Evolutionary conservation across 2,888 invertebrate species (phyloP), one percentile per base, ranked within the genome.

Genomic region (Malacosoma neustria): DNA sequence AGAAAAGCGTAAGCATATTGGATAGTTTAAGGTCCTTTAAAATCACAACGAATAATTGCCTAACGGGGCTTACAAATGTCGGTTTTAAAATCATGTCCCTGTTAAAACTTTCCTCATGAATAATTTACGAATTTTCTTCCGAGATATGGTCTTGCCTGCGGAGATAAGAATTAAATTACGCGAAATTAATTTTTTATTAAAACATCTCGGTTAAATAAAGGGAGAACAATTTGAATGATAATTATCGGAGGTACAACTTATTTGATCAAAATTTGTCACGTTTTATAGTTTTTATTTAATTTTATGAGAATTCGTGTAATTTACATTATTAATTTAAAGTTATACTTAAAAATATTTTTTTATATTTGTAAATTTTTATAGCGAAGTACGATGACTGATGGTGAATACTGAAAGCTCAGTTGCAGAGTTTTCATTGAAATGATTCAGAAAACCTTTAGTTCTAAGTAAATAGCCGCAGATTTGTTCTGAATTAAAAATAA

Each of bases 41-140:
- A 67, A 57, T 57, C 61, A 54, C 44, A 45, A 47, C 45, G 61
- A 73, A 61, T 69, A 62, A 72, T 66, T 62, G 63, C 70, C 60
- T 57, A 56, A 55, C 61, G 51, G 59, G 63, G 72, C 75, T 79
- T 77, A 81, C 80, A 77, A 82, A 80, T 76, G 80, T 76, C 69
- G 76, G 73, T 74, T 81, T 80, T 74, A 81, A 80, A 81, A 81
- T 75, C 80, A 80, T 80, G 81, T 79, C 74, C 70, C 75, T 65
- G 74, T 79, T 80, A 75, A 80, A 84, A 82, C 76, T 84, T 81
- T 79, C 64, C 72, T 80, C 80, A 82, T 84, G 82, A 84, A 84
- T 84, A 82, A 82, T 84, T 84, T 81, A 82, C 77, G 58, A 75
- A 82, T 79, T 72, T 79, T 76, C 73, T 76, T 74, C 77, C 60